Evolutionary conservation across 2,797 vertebrate genomes (phyloP), one percentile per base, ranked within the genome.

Genomic region (Myiotriccus ornatus): DNA sequence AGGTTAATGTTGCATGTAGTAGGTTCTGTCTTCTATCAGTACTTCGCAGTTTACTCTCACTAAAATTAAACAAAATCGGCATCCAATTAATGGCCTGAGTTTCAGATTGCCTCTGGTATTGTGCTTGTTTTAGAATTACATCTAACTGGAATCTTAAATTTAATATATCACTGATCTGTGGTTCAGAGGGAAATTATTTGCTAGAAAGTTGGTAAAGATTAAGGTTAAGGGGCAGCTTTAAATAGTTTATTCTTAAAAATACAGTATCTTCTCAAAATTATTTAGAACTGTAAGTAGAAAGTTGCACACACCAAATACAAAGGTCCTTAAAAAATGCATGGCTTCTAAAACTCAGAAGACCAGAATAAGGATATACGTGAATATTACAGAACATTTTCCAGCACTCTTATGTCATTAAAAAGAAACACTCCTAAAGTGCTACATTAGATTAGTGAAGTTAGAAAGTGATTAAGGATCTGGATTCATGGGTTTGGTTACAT

Each of bases 41-140:
- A 64, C 34, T 87, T 70, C 79, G 44, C 59, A 81, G 71, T 95
- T 97, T 94, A 89, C 39, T 89, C 22, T 96, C 62, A 35, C 80
- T 93, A 85, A 96, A 96, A 92, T 92, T 87, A 94, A 95, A 95
- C 82, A 93, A 96, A 93, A 97, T 74, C 3, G 0, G 65, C 74
- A 77, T 90, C 84, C 91, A 97, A 12, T 93, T 85, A 97, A 84
- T 80, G 46, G 49, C 50, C 41, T 84, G 73, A 53, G 64, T 84
- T 94, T 95, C 81, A 90, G 68, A 94, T 90, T 94, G 96, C 67
- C 90, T 96, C 92, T 79, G 65, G 80, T 95, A 73, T 71, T 70
- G 55, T 10, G 3, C 62, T 89, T 91, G 55, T 79, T 94, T 85
- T 56, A 90, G 71, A 91, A 93, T 87, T 77, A 91, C 84, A 89